Base-by-base conservation (phyloP, 2,113 vertebrate genomes). In the Dromaius novaehollandiae region DNA sequence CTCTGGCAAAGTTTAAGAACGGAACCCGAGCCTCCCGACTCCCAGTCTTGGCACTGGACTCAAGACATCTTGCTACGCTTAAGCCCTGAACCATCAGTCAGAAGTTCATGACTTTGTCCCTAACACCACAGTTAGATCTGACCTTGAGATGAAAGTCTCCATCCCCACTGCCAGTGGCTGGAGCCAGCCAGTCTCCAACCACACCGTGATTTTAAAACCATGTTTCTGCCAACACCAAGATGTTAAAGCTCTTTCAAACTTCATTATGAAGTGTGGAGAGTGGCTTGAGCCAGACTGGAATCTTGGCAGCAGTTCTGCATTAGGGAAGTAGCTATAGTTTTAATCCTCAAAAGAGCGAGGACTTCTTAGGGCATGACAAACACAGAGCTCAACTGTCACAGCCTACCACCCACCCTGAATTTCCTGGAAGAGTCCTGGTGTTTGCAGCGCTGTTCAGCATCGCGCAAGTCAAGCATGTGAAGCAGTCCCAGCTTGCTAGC, bases 191-290 rank as follows among this genome's bases (percentile, higher is more conserved):
- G 89, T 76, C 94, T 97, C 96, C 94, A 95, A 86, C 87, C 88
- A 93, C 94, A 94, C 91, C 24, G 10, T 94, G 85, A 97, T 97
- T 96, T 95, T 91, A 91, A 96, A 96, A 94, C 82, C 55, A 44
- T 70, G 93, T 96, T 97, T 95, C 96, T 97, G 97, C 93, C 96
- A 97, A 97, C 93, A 95, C 94, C 94, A 97, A 95, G 96, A 97
- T 95, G 94, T 96, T 95, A 96, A 97, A 97, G 48, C 95, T 97
- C 96, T 96, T 92, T 97, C 89, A 91, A 95, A 96, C 97, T 97
- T 97, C 95, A 96, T 97, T 95, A 97, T 97, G 94, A 97, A 95
- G 95, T 96, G 94, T 83, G 88, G 94, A 96, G 89, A 96, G 89
- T 91, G 69, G 82, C 91, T 94, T 68, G 80, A 97, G 96, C 89